Evolutionary conservation across 2,113 vertebrate species (phyloP), one percentile per base, ranked within the genome.

Genomic region (Dissostichus mawsoni): DNA sequence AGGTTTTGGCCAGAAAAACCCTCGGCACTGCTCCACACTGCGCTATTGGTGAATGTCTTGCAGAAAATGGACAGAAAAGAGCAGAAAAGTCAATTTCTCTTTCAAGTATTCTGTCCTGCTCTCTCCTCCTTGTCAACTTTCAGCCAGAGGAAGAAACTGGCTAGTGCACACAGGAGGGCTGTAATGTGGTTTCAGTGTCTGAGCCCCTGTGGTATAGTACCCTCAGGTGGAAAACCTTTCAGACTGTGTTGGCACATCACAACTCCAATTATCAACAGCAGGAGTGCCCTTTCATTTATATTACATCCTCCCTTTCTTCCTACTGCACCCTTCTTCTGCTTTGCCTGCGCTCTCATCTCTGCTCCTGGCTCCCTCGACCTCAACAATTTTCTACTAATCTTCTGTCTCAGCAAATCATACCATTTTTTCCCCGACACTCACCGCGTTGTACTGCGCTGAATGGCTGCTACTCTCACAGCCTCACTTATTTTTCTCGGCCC

Each of bases 221-320:
- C 89, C 87, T 86, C 80, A 68, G 86, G 87, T 91, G 79, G 78
- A 90, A 90, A 89, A 86, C 80, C 81, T 91, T 83, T 92, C 88
- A 92, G 81, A 89, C 67, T 75, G 69, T 76, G 84, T 77, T 88
- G 87, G 84, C 87, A 89, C 88, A 89, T 87, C 85, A 85, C 74
- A 69, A 70, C 83, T 88, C 90, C 92, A 93, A 90, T 92, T 92
- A 93, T 83, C 89, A 89, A 89, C 87, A 87, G 83, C 83, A 90
- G 84, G 84, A 91, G 85, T 81, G 82, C 58, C 86, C 86, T 90
- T 91, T 92, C 74, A 80, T 91, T 92, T 88, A 82, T 76, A 73
- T 86, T 88, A 74, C 75, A 71, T 83, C 72, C 81, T 76, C 82
- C 57, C 81, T 83, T 84, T 81, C 80, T 82, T 81, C 78, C 72